These are phyloP conservation scores for Probosciger aterrimus DNA, from an alignment of 2,113 vertebrate species.

Conservation along the genomic window DNA sequence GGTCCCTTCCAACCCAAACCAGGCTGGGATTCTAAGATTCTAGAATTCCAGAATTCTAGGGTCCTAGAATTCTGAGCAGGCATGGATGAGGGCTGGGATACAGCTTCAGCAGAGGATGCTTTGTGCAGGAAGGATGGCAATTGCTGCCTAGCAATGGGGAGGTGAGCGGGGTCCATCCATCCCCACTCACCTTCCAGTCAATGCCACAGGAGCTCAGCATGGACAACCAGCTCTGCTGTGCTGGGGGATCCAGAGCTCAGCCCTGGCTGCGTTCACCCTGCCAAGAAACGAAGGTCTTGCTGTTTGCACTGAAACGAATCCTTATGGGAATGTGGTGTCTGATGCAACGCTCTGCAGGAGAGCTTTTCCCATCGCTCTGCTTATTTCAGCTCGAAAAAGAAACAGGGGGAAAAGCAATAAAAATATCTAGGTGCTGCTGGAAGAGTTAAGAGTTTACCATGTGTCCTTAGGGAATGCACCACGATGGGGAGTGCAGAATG, in stretches of 20 bases:
- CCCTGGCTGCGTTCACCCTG: background rate
- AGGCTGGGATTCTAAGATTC: background rate
- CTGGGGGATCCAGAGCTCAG: background rate
- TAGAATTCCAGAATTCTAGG: background rate
- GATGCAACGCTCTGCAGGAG: background rate
- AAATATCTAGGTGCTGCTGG: conserved; percentile 17
- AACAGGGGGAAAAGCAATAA: background rate
- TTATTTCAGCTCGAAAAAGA: conserved; percentile 29
- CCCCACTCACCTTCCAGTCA: background rate
- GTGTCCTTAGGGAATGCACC: background rate
- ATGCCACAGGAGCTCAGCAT: background rate
- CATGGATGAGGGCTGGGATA: background rate
- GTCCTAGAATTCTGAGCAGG: background rate
- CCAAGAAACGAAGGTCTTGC: background rate
- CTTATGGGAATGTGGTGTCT: conserved; percentile 24
- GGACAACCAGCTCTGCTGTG: background rate
- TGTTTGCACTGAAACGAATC: conserved; percentile 14
- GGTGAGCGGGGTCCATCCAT: background rate
- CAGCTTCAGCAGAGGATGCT: background rate
- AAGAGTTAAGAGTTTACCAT: conserved; percentile 22
- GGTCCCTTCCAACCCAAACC: background rate
- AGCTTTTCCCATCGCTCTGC: conserved; percentile 12
- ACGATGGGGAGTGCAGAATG: background rate
- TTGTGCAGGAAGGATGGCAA: background rate
- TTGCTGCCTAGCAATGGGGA: background rate